Percentiles rank a stretch among this genome's conserved stretches.
These are phyloP conservation scores for Ophonus ardosiacus DNA, from an alignment of 2,888 invertebrate genomes.

Conservation along the genomic window DNA sequence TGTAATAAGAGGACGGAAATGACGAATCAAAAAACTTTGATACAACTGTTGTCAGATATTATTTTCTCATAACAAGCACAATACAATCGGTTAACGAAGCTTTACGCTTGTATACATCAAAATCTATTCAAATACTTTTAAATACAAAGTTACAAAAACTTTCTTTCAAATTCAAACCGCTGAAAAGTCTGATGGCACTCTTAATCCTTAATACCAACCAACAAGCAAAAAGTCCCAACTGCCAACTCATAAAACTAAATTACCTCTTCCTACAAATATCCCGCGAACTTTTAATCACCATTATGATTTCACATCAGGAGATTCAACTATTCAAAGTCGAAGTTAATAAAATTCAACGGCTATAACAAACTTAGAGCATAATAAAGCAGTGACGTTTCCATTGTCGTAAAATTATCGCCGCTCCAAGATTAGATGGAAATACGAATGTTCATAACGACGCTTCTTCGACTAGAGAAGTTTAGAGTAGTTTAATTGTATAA, in stretches of 20 bases:
- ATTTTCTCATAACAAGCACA: neutral
- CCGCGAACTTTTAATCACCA: constrained; percentile 13
- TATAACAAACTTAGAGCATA: constrained; percentile 36
- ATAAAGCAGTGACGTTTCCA: constrained; percentile 33
- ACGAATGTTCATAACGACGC: too few relatives aligned
- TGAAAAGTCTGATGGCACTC: neutral
- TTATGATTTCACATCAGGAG: constrained; percentile 10
- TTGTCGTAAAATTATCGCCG: constrained; percentile 43
- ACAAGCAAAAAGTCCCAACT: neutral
- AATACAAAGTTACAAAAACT: neutral
- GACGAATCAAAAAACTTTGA: neutral
- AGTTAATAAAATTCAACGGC: constrained; percentile 33
- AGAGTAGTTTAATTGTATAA: too few relatives aligned
- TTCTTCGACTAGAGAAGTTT: too few relatives aligned
- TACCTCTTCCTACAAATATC: neutral
- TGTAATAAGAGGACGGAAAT: constrained; percentile 1
- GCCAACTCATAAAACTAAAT: constrained; percentile 20
- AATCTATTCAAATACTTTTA: neutral
- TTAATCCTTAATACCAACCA: constrained; percentile 7
- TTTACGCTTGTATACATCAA: neutral
- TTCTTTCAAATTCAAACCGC: neutral
- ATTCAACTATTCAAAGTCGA: constrained; percentile 11
- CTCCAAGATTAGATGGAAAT: too few relatives aligned
- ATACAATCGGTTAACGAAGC: neutral
- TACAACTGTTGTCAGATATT: constrained; percentile 12